Conservation (phyloP, 2,113 vertebrate genomes). For the Electrona antarctica region DNA sequence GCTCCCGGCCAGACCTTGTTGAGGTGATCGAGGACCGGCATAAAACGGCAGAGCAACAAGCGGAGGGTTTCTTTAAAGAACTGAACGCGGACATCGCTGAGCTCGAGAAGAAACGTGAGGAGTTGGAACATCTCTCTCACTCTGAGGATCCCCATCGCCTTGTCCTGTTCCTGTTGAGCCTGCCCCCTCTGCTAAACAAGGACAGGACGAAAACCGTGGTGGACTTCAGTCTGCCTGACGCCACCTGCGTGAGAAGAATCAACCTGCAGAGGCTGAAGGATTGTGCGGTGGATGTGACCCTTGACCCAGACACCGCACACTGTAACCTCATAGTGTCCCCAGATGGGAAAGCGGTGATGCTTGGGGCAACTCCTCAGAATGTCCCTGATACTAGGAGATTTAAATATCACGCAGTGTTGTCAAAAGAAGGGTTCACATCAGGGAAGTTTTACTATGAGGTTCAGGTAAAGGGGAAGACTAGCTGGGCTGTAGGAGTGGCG, state of each 20-base stretch:
- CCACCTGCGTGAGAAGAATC: background rate
- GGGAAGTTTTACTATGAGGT: background rate
- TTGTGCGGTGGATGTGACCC: constrained; percentile 39
- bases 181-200: constrained; percentile 1
- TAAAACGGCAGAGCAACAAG: constrained; percentile 16
- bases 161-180: constrained; percentile 28
- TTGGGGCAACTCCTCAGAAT: background rate
- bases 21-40: constrained; percentile 31
- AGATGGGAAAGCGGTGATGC: constrained; percentile 31
- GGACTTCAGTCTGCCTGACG: background rate
- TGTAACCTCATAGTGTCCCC: constrained; percentile 25
- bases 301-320: constrained; percentile 40
- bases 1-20: constrained; percentile 20
- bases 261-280: constrained; percentile 30
- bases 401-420: constrained; percentile 42
- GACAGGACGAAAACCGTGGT: background rate
- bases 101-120: constrained; percentile 24
- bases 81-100: constrained; percentile 29
- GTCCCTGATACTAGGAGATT: constrained; percentile 42
- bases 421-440: background rate
- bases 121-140: constrained; percentile 36
- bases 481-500: constrained; percentile 31
- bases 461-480: background rate
- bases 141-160: constrained; percentile 39
- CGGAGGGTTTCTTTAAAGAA: constrained; percentile 29